phyloP scores from a whole-genome alignment of 2,113 vertebrate species.

The Ochotona princeps region DNA sequence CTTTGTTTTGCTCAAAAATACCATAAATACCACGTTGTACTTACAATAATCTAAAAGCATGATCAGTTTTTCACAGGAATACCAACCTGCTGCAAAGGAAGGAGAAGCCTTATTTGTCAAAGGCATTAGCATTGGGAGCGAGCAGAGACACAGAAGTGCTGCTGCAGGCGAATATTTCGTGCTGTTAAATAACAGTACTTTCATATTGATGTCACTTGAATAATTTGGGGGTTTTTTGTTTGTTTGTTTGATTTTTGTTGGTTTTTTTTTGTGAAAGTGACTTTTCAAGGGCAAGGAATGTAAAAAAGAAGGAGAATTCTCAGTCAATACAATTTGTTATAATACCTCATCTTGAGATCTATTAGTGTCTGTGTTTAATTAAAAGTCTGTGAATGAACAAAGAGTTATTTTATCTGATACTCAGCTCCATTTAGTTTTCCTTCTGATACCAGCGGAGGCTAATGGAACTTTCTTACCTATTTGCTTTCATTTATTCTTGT shows the following conservation, averaged over 20 bases:
- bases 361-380: constrained; percentile 68
- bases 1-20: constrained; percentile 36
- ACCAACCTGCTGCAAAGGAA: background rate
- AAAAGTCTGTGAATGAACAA: constrained; percentile 56
- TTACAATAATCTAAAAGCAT: background rate
- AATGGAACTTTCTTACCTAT: constrained; percentile 56
- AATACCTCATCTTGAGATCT: constrained; percentile 37
- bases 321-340: constrained; percentile 2
- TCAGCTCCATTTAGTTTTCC: constrained; percentile 46
- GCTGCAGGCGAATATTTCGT: background rate
- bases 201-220: background rate
- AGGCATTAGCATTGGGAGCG: background rate
- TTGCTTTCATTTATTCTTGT: constrained; percentile 63
- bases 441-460: constrained; percentile 43
- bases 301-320: constrained; percentile 24
- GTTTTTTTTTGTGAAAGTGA: background rate
- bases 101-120: background rate
- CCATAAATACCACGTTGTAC: background rate
- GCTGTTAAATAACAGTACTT: background rate
- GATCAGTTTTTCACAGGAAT: background rate
- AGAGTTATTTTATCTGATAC: constrained; percentile 6
- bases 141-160: background rate
- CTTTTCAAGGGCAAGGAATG: background rate
- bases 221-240: too few species aligned
- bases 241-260: background rate